Conservation (phyloP, 2,797 vertebrate genomes). For the Hyperoplus lanceolatus region DNA sequence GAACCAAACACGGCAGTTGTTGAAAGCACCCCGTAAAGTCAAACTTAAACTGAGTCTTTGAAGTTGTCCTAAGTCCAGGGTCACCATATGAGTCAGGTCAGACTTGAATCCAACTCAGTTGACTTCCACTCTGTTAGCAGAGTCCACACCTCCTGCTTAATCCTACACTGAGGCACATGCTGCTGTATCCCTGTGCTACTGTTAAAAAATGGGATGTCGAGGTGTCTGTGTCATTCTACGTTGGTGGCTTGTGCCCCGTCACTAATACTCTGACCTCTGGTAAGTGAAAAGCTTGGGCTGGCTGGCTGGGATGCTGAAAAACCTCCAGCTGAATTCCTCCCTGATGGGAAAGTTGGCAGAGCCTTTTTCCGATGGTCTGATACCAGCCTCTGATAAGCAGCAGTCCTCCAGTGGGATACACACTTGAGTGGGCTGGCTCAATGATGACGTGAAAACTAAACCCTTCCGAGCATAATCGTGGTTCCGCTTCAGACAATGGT, state of each 20-base stretch:
- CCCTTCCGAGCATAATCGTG: not conserved
- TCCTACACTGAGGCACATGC: not conserved
- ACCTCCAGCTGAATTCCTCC: slow-evolving; percentile 53
- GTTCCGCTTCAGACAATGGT: slow-evolving; percentile 38
- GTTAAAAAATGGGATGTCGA: not conserved
- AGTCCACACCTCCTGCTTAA: not conserved
- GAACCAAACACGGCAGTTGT: not conserved
- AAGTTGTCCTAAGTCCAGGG: not conserved
- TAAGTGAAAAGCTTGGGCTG: slow-evolving; percentile 5
- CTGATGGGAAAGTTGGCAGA: slow-evolving; percentile 60
- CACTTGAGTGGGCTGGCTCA: slow-evolving; percentile 31
- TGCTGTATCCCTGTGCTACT: not conserved
- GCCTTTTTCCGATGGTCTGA: slow-evolving; percentile 29
- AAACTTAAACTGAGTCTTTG: not conserved
- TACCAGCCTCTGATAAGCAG: slow-evolving; percentile 32
- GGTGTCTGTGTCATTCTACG: not conserved
- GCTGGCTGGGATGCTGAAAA: slow-evolving; percentile 37
- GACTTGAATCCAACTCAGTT: not conserved
- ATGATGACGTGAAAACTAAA: slow-evolving; percentile 30
- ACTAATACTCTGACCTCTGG: slow-evolving; percentile 11
- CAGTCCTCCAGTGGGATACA: slow-evolving; percentile 29
- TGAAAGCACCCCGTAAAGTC: not conserved
- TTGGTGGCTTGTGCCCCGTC: slow-evolving; percentile 3
- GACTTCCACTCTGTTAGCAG: not conserved
- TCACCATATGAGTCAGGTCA: not conserved